These are phyloP conservation scores for Drosophila seguyi DNA, from an alignment of 1,140 invertebrate genomes.

Conservation along the genomic window DNA sequence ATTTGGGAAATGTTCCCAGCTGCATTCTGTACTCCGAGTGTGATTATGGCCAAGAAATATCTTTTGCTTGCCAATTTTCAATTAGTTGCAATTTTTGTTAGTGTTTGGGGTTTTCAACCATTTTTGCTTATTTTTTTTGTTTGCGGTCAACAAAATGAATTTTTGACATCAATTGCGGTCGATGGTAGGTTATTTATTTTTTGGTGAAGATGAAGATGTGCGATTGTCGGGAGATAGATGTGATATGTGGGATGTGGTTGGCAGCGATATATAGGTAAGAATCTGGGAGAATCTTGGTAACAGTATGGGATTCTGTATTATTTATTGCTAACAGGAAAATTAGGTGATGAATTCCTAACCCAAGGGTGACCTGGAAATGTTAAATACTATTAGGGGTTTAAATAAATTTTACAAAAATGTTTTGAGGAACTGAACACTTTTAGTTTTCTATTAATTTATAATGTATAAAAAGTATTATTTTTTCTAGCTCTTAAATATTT, in stretches of 20 bases:
- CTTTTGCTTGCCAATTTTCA: constrained; percentile 46
- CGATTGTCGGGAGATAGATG: constrained; percentile 25
- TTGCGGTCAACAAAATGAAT: constrained; percentile 51
- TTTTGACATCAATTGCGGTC: constrained; percentile 48
- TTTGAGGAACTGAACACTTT: background rate
- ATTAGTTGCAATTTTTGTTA: constrained; percentile 51
- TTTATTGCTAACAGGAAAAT: constrained; percentile 1
- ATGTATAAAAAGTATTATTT: background rate
- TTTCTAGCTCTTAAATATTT: no score
- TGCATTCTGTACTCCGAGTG: constrained; percentile 42
- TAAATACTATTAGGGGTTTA: rapidly evolving
- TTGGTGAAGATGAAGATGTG: constrained; percentile 25
- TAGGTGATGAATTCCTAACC: background rate
- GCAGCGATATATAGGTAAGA: background rate
- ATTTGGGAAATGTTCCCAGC: constrained; percentile 54
- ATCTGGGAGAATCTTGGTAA: background rate
- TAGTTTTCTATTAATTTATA: background rate
- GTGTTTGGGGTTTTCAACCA: constrained; percentile 12
- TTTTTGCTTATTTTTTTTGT: constrained; percentile 20
- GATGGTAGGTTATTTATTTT: constrained; percentile 29
- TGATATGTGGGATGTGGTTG: constrained; percentile 48
- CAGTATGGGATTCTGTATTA: background rate
- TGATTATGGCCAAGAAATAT: constrained; percentile 53
- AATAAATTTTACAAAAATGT: no score
- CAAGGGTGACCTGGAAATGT: background rate